phyloP scores from a whole-genome alignment of 2,797 vertebrate species.

The Sebastes itinus region DNA sequence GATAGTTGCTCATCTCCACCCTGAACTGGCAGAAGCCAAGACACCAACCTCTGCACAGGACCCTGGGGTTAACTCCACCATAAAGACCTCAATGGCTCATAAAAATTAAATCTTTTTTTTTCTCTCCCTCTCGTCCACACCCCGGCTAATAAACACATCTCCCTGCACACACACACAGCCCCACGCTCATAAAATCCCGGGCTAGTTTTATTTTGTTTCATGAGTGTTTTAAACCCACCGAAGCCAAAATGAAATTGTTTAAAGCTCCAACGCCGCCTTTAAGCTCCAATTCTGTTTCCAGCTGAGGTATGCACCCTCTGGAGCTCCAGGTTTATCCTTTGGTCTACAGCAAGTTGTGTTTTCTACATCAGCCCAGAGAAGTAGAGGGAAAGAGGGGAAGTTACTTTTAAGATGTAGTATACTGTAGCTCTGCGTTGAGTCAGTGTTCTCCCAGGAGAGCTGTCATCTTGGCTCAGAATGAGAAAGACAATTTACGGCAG shows the following conservation, averaged over 20 bases:
- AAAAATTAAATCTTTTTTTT: conserved; percentile 60
- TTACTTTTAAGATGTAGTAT: conserved; percentile 7
- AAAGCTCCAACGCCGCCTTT: conserved; percentile 38
- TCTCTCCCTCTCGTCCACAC: conserved; percentile 52
- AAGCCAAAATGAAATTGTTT: conserved; percentile 59
- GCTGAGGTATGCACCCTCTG: conserved; percentile 37
- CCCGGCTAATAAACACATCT: conserved; percentile 72
- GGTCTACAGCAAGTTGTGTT: conserved; percentile 26
- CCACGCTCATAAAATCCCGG: conserved; percentile 52
- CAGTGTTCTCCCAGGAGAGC: conserved; percentile 27
- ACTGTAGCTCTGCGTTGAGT: conserved; percentile 19
- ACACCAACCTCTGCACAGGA: conserved; percentile 55
- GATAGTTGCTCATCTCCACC: conserved; percentile 73
- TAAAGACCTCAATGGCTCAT: conserved; percentile 71
- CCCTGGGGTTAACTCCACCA: conserved; percentile 67
- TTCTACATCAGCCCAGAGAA: conserved; percentile 30
- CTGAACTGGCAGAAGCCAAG: conserved; percentile 52
- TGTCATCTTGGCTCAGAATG: conserved; percentile 1
- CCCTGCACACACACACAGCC: conserved; percentile 15
- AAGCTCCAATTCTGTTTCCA: conserved; percentile 38
- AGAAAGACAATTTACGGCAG: conserved; percentile 13
- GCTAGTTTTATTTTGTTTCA: conserved; percentile 62
- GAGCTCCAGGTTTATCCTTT: conserved; percentile 38
- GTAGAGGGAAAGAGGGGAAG: conserved; percentile 21
- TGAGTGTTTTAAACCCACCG: conserved; percentile 56